A percentile compares a stretch with the other conserved stretches of the same genome.
Evolutionary conservation across 2,888 invertebrate genomes (phyloP).

Genomic region (Melinaea menophilus): DNA sequence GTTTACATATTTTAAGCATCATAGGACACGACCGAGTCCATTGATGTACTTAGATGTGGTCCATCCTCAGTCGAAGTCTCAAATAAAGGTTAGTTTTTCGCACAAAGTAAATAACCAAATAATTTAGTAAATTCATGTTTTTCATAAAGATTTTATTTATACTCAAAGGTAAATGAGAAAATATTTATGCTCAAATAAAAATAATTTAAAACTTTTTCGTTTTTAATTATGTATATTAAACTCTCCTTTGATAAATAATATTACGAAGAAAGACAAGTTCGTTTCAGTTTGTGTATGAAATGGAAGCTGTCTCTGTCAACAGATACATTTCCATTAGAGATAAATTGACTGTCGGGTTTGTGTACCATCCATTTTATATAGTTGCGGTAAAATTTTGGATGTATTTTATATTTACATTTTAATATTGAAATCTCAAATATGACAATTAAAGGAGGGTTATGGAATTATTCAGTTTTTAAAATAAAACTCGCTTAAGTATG

Average conservation of each 20-base stretch:
- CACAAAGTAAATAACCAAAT: no score
- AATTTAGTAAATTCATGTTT: no score
- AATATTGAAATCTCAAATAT: background rate
- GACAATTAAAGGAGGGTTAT: background rate
- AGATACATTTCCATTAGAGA: conserved; percentile 46
- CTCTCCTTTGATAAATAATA: conserved; percentile 7
- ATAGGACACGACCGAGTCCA: no score
- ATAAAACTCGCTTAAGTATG: no score
- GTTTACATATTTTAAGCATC: no score
- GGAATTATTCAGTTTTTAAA: background rate
- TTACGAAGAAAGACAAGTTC: background rate
- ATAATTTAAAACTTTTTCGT: background rate
- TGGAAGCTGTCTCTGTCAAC: conserved; percentile 47
- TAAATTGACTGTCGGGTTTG: conserved; percentile 50
- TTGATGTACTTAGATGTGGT: no score
- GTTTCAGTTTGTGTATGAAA: conserved; percentile 42
- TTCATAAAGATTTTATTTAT: no score
- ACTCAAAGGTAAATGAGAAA: no score
- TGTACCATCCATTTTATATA: conserved; percentile 34
- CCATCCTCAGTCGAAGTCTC: no score
- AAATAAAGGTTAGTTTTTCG: no score
- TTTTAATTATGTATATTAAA: background rate
- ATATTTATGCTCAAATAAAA: background rate
- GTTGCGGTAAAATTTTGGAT: conserved; percentile 12
- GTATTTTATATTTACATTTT: conserved; percentile 9